Percentiles rank a stretch among this genome's conserved stretches.
phyloP scores from a whole-genome alignment of 2,113 vertebrate genomes.

The Theristicus caerulescens region DNA sequence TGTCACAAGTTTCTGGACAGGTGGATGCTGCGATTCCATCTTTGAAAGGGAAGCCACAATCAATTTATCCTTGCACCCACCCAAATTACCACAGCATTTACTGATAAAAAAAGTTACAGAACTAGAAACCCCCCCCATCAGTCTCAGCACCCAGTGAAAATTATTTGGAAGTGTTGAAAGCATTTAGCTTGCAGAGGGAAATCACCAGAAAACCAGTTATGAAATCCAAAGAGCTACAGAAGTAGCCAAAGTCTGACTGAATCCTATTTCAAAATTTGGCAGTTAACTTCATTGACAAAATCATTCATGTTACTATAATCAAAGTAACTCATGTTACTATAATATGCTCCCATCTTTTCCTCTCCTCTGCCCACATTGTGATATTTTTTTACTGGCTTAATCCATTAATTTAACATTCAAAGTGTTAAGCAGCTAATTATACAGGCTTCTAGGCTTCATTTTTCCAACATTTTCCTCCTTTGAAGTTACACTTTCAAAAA shows the following conservation, averaged over 20 bases:
- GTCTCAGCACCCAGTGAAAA: not conserved
- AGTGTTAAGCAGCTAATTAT: not conserved
- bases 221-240: not conserved
- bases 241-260: not conserved
- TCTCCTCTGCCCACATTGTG: not conserved
- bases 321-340: not conserved
- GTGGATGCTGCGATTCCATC: constrained; percentile 84
- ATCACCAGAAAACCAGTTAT: not conserved
- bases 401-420: not conserved
- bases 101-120: not conserved
- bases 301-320: not conserved
- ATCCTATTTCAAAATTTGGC: not conserved
- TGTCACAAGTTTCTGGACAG: constrained; percentile 88
- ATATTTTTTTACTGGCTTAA: not conserved
- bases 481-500: not conserved
- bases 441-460: not conserved
- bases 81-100: not conserved
- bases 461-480: not conserved
- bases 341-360: not conserved
- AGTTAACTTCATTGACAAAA: not conserved
- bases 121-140: not conserved
- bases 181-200: not conserved
- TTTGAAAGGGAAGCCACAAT: constrained; percentile 69
- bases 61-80: not conserved
- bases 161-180: not conserved